phyloP scores from a whole-genome alignment of 2,113 vertebrate species.

The Misgurnus mizolepis region DNA sequence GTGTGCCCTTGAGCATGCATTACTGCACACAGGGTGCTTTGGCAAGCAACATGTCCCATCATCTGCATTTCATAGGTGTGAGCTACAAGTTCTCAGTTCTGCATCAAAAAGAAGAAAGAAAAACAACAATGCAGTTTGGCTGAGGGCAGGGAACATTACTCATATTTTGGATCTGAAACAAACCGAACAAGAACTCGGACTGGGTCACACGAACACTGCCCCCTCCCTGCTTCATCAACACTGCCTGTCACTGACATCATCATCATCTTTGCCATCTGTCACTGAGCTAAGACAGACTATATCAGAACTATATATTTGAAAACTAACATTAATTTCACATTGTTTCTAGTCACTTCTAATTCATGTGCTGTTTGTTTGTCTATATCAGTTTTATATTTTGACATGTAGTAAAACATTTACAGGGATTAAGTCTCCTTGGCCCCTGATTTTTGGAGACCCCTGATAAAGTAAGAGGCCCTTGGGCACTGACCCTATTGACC shows the following conservation, averaged over 20 bases:
- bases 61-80: neutral
- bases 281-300: slow-evolving; percentile 2
- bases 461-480: neutral
- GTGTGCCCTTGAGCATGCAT: neutral
- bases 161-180: slow-evolving; percentile 43
- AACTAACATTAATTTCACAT: neutral
- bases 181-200: slow-evolving; percentile 25
- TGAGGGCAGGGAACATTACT: slow-evolving; percentile 40
- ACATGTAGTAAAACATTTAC: no score
- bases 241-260: slow-evolving; percentile 68
- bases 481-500: neutral
- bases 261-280: slow-evolving; percentile 51
- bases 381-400: neutral
- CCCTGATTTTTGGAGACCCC: neutral
- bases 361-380: neutral
- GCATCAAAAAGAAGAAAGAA: neutral
- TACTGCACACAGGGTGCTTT: neutral
- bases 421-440: no score
- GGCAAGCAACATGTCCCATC: no score
- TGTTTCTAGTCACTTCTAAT: neutral
- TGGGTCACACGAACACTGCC: slow-evolving; percentile 46
- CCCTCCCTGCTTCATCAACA: slow-evolving; percentile 1
- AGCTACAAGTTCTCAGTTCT: neutral
- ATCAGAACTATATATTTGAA: no score
- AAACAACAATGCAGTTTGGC: slow-evolving; percentile 41